Conservation (phyloP, 2,888 invertebrate species). For the Leucoma salicis region DNA sequence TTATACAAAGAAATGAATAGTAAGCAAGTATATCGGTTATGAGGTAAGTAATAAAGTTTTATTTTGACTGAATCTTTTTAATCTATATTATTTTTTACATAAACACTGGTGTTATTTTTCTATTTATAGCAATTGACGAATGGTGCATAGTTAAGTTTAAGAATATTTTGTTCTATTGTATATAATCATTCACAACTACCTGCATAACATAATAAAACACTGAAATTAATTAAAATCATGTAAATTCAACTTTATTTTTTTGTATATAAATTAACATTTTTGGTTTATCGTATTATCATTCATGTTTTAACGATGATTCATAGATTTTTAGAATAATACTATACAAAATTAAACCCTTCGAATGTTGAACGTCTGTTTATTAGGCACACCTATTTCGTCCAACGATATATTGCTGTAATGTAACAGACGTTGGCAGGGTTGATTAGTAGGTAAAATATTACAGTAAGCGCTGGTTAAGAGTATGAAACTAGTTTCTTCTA, state of each 20-base stretch:
- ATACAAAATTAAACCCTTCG: constrained; percentile 13
- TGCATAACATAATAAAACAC: constrained; percentile 7
- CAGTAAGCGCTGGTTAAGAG: constrained; percentile 45
- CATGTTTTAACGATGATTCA: constrained; percentile 25
- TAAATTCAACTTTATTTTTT: constrained; percentile 18
- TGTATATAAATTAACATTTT: constrained; percentile 28
- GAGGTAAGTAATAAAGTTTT: constrained; percentile 21
- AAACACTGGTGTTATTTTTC: constrained; percentile 40
- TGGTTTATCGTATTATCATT: too few species aligned
- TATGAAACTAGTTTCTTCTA: constrained; percentile 5
- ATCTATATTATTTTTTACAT: constrained; percentile 18
- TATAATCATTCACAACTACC: constrained; percentile 23
- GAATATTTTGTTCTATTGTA: constrained; percentile 35
- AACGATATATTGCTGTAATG: neutral
- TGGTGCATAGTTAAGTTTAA: constrained; percentile 65
- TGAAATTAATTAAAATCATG: constrained; percentile 9
- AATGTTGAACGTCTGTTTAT: constrained; percentile 6
- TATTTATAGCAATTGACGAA: constrained; percentile 38
- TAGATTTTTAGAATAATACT: constrained; percentile 29
- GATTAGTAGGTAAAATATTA: constrained; percentile 39
- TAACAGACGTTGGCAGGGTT: constrained; percentile 15
- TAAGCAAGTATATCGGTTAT: constrained; percentile 11
- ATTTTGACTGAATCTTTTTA: constrained; percentile 32
- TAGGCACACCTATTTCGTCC: neutral
- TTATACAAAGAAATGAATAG: constrained; percentile 1